Evolutionary conservation across 1,140 invertebrate species (phyloP).

Genomic region (Calliopsis andreniformis): DNA sequence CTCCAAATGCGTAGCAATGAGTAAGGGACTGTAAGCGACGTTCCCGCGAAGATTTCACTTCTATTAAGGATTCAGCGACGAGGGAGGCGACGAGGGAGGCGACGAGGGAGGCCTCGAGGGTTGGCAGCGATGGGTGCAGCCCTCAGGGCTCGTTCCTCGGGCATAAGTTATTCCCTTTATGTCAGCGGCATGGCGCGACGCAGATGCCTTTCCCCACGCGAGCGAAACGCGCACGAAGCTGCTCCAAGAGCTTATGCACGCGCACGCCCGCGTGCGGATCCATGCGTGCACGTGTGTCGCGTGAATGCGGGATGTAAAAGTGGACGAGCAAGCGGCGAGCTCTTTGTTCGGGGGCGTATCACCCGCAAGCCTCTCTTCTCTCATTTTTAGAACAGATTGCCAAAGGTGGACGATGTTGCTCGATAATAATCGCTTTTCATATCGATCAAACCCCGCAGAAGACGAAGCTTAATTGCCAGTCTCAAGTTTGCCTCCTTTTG

Average conservation of each 20-base stretch:
- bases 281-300: constrained; percentile 21
- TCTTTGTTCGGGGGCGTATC: constrained; percentile 21
- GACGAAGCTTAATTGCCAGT: too few species aligned
- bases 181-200: constrained; percentile 3
- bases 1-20: constrained; percentile 12
- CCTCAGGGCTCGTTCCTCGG: background rate
- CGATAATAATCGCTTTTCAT: too few species aligned
- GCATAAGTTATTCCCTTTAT: constrained; percentile 40
- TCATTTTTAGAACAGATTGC: too few species aligned
- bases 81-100: background rate
- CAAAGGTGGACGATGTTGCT: too few species aligned
- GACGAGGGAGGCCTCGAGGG: background rate
- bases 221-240: background rate
- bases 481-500: too few species aligned
- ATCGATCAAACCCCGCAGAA: too few species aligned
- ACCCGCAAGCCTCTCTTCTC: background rate
- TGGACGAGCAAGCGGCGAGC: background rate
- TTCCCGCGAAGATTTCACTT: constrained; percentile 28
- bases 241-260: constrained; percentile 15
- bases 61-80: constrained; percentile 37
- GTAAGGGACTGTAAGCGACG: constrained; percentile 15
- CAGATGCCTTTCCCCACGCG: constrained; percentile 21
- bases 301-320: constrained; percentile 16
- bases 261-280: background rate
- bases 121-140: background rate